Evolutionary conservation across 2,888 invertebrate species (phyloP).

Genomic region (Melinaea menophilus): DNA sequence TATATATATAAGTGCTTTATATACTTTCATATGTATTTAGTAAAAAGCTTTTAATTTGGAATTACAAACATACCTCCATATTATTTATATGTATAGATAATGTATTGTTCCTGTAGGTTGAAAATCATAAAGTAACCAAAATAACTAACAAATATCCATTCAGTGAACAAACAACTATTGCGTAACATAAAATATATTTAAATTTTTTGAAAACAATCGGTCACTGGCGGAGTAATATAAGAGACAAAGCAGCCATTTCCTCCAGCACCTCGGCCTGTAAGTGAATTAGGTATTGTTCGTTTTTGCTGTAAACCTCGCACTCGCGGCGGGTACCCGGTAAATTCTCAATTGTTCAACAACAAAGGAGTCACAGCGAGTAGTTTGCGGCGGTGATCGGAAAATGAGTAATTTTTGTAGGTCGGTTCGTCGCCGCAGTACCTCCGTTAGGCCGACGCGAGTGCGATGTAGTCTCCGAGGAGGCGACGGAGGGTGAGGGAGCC

Average conservation of each 20-base stretch:
- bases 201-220: slow-evolving; percentile 29
- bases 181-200: slow-evolving; percentile 1
- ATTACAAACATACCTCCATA: no score
- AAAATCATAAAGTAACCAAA: not conserved
- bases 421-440: slow-evolving; percentile 66
- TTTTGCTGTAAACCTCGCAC: slow-evolving; percentile 27
- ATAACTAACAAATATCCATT: not conserved
- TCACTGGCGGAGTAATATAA: slow-evolving; percentile 27
- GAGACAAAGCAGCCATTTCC: slow-evolving; percentile 42
- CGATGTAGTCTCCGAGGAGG: slow-evolving; percentile 76
- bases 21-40: no score
- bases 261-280: slow-evolving; percentile 53
- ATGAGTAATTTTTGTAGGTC: slow-evolving; percentile 69
- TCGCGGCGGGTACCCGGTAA: slow-evolving; percentile 13
- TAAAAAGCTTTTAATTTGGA: no score
- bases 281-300: slow-evolving; percentile 59
- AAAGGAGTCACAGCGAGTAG: slow-evolving; percentile 37
- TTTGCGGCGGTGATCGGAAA: slow-evolving; percentile 48
- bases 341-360: slow-evolving; percentile 45
- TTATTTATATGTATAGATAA: no score
- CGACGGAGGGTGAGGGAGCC: slow-evolving; percentile 48
- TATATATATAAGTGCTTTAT: no score
- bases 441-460: slow-evolving; percentile 74
- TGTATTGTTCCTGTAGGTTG: no score
- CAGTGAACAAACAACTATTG: slow-evolving; percentile 2